Conservation (phyloP, 23 tunicate species). For the Trididemnum nubilum region DNA sequence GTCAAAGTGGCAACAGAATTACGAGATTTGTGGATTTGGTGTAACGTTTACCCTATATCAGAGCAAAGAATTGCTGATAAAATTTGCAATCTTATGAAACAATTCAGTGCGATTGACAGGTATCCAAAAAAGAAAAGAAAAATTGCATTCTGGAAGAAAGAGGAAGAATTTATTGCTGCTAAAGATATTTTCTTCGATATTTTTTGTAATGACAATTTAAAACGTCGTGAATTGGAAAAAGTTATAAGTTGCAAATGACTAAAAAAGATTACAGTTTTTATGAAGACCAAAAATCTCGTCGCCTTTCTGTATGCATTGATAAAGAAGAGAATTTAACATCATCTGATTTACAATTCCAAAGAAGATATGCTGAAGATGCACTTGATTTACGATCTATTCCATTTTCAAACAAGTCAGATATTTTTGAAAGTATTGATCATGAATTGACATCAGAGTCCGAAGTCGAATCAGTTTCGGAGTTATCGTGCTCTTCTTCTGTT, state of each 20-base stretch:
- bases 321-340: not conserved
- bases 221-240: slow-evolving; percentile 7
- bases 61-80: not conserved
- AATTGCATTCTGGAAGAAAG: not conserved
- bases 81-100: slow-evolving; percentile 8
- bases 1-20: slow-evolving; percentile 10
- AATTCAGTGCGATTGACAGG: slow-evolving; percentile 13
- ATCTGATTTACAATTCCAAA: slow-evolving; percentile 10
- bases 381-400: too few species aligned
- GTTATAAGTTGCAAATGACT: slow-evolving; percentile 6
- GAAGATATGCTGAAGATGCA: not conserved
- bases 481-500: not conserved
- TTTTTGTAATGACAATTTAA: not conserved
- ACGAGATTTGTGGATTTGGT: slow-evolving; percentile 16
- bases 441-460: not conserved
- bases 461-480: not conserved
- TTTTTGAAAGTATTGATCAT: too few species aligned
- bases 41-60: slow-evolving; percentile 8
- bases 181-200: slow-evolving; percentile 12
- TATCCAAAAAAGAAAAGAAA: slow-evolving; percentile 13
- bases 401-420: too few species aligned
- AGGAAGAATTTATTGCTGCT: not conserved
- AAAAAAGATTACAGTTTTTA: not conserved
- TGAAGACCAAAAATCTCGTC: slow-evolving; percentile 14
- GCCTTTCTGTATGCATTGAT: not conserved